Conservation (phyloP, 2,888 invertebrate genomes). For the Strigamia transsilvanica region DNA sequence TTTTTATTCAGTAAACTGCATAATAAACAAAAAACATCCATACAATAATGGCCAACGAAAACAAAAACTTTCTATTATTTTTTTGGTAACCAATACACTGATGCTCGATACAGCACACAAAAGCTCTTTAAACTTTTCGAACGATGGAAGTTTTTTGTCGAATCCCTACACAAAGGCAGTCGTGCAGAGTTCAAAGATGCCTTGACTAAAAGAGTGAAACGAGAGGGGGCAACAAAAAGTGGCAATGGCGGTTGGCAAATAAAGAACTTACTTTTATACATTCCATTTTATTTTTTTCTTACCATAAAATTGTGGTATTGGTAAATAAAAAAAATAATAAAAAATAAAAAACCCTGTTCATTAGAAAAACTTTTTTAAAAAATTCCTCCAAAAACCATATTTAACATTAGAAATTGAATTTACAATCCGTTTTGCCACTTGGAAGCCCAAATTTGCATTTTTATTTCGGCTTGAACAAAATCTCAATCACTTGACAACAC, state of each 20-base stretch:
- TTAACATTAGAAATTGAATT: background rate
- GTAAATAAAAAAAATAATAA: background rate
- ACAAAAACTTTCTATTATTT: slow-evolving; percentile 34
- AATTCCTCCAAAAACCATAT: background rate
- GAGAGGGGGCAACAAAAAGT: slow-evolving; percentile 31
- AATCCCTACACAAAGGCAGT: slow-evolving; percentile 13
- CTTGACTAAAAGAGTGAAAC: slow-evolving; percentile 49
- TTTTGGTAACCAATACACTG: background rate
- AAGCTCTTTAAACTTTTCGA: slow-evolving; percentile 31
- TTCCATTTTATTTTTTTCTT: background rate
- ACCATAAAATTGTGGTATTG: background rate
- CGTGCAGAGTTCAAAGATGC: slow-evolving; percentile 45
- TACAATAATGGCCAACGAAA: background rate
- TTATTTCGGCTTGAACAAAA: no score
- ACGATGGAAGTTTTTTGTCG: slow-evolving; percentile 40
- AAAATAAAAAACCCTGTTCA: background rate
- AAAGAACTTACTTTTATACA: slow-evolving; percentile 5
- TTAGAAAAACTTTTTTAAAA: no score
- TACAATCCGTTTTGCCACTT: background rate
- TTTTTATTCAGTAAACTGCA: background rate
- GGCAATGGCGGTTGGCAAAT: background rate
- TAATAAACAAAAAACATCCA: background rate
- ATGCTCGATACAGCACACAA: slow-evolving; percentile 23
- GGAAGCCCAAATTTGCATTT: no score
- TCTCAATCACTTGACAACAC: no score